Conservation (phyloP, 1,140 invertebrate species). For the Papilio aristodemus region DNA sequence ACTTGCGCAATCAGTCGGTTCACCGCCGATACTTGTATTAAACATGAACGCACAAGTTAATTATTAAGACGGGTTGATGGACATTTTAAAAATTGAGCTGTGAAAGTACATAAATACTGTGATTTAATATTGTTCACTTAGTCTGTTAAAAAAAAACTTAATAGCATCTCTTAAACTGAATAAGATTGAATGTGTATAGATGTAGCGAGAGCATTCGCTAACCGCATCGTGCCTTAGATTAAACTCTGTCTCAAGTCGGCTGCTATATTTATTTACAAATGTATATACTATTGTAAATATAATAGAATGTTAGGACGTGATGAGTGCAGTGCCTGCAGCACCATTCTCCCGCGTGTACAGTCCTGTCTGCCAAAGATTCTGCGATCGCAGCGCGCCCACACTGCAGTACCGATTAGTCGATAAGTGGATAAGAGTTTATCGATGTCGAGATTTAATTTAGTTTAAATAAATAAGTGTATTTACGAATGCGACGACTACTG, state of each 20-base stretch:
- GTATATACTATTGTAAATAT: slow-evolving; percentile 26
- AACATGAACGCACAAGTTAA: slow-evolving; percentile 44
- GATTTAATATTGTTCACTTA: slow-evolving; percentile 28
- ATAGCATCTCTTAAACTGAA: slow-evolving; percentile 7
- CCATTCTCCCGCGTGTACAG: slow-evolving; percentile 11
- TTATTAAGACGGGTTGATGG: slow-evolving; percentile 24
- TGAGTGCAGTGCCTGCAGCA: not conserved
- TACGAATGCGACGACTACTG: slow-evolving; percentile 70
- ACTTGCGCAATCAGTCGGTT: slow-evolving; percentile 46
- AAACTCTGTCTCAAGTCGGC: slow-evolving; percentile 16
- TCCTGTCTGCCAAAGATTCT: slow-evolving; percentile 41
- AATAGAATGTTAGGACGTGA: not conserved
- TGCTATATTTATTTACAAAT: slow-evolving; percentile 19
- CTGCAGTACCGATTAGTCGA: slow-evolving; percentile 65
- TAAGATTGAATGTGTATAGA: slow-evolving; percentile 2
- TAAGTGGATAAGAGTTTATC: slow-evolving; percentile 73
- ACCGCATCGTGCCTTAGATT: slow-evolving; percentile 29
- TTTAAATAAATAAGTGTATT: slow-evolving; percentile 72
- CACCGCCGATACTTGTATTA: slow-evolving; percentile 36
- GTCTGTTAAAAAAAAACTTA: slow-evolving; percentile 2
- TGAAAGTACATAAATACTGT: slow-evolving; percentile 32
- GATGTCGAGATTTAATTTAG: slow-evolving; percentile 75
- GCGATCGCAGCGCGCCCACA: slow-evolving; percentile 34
- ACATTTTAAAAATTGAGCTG: slow-evolving; percentile 26
- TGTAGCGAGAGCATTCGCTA: slow-evolving; percentile 17